Percentiles rank a stretch among this genome's conserved stretches.
Evolutionary conservation across 2,888 invertebrate species (phyloP).

Genomic region (Drosophila gaucha): DNA sequence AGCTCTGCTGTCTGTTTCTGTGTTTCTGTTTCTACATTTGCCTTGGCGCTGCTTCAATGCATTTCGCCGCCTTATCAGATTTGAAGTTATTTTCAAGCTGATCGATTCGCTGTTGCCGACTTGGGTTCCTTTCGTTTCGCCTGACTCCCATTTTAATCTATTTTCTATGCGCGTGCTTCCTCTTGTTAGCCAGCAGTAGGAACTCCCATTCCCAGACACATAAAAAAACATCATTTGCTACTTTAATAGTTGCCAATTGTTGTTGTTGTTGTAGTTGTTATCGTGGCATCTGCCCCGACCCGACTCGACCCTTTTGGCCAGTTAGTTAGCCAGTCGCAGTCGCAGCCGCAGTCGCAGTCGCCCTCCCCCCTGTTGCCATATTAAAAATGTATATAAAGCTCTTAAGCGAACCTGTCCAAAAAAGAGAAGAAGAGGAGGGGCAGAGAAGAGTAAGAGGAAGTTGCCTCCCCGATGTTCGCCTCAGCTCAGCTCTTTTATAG

Average conservation of each 20-base stretch:
- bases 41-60: slow-evolving; percentile 63
- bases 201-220: slow-evolving; percentile 28
- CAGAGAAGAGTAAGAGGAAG: not conserved
- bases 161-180: slow-evolving; percentile 69
- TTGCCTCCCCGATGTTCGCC: slow-evolving; percentile 22
- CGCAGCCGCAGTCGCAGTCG: slow-evolving; percentile 3
- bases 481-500: slow-evolving; percentile 69
- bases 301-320: slow-evolving; percentile 61
- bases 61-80: slow-evolving; percentile 73
- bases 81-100: slow-evolving; percentile 68
- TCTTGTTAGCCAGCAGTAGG: slow-evolving; percentile 33
- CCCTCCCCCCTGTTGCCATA: slow-evolving; percentile 46
- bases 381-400: slow-evolving; percentile 81
- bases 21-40: slow-evolving; percentile 61
- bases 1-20: slow-evolving; percentile 19
- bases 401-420: slow-evolving; percentile 70
- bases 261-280: slow-evolving; percentile 50
- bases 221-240: slow-evolving; percentile 71
- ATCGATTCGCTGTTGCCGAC: slow-evolving; percentile 59
- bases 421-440: not conserved
- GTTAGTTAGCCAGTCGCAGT: slow-evolving; percentile 59
- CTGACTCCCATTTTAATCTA: slow-evolving; percentile 63
- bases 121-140: slow-evolving; percentile 10
- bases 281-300: slow-evolving; percentile 59
- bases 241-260: slow-evolving; percentile 70